Conservation (phyloP, 2,888 invertebrate species). For the Arenicola marina region DNA sequence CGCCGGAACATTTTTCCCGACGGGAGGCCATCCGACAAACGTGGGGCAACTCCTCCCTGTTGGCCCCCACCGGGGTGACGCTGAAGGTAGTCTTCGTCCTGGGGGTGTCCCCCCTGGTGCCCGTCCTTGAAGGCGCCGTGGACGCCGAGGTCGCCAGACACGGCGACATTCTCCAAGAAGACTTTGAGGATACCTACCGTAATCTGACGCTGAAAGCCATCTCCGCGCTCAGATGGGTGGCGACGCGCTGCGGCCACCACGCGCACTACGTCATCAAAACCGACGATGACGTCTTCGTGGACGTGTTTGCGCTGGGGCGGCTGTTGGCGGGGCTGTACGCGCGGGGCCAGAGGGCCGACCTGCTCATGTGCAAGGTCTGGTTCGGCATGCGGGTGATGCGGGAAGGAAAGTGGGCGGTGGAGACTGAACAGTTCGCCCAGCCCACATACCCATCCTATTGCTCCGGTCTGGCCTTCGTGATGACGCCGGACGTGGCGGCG, state of each 20-base stretch:
- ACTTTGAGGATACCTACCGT: background rate
- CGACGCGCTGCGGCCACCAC: background rate
- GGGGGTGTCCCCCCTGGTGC: background rate
- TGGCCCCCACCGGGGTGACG: background rate
- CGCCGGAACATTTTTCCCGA: background rate
- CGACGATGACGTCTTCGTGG: slow-evolving; percentile 3
- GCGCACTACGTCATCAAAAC: background rate
- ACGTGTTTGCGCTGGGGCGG: background rate
- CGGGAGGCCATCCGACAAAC: background rate
- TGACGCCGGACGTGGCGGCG: background rate
- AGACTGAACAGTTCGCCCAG: background rate
- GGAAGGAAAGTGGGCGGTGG: background rate
- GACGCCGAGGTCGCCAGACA: background rate
- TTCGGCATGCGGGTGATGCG: background rate
- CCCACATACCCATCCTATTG: background rate
- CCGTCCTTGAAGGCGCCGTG: background rate
- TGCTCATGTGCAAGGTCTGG: slow-evolving; percentile 3
- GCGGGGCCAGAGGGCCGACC: background rate
- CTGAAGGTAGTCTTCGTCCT: background rate
- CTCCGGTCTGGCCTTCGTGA: slow-evolving; percentile 1
- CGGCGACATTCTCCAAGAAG: slow-evolving; percentile 2
- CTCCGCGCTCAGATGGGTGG: background rate
- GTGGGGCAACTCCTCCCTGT: background rate
- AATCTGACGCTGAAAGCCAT: background rate
- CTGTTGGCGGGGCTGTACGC: background rate